phyloP scores from a whole-genome alignment of 2,797 vertebrate species.

The Anolis apletophallus region DNA sequence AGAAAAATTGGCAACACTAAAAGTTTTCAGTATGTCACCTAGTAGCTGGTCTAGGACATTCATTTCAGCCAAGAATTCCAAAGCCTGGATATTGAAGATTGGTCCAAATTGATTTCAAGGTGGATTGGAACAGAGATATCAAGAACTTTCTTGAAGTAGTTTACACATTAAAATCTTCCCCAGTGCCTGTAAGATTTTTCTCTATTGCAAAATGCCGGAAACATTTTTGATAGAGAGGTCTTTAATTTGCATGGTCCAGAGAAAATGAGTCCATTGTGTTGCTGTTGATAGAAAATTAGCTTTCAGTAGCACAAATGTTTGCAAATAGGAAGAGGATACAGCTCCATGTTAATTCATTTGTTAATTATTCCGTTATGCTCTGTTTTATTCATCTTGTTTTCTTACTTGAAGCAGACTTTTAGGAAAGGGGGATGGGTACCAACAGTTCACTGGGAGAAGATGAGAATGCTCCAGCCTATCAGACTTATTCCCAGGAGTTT shows the following conservation, averaged over 20 bases:
- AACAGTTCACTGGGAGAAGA: constrained; percentile 9
- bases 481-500: constrained; percentile 40
- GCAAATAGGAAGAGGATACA: constrained; percentile 21
- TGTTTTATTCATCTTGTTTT: constrained; percentile 29
- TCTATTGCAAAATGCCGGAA: neutral
- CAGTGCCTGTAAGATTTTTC: neutral
- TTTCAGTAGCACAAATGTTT: constrained; percentile 37
- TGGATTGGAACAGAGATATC: no score
- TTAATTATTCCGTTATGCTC: constrained; percentile 37
- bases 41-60: neutral
- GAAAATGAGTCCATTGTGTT: neutral
- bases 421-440: neutral
- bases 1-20: no score
- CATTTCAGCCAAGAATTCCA: neutral
- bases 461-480: constrained; percentile 33
- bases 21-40: no score
- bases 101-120: neutral
- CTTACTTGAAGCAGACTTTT: constrained; percentile 2
- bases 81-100: neutral
- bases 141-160: neutral
- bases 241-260: neutral
- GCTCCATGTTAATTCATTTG: constrained; percentile 28
- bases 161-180: neutral
- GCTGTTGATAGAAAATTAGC: constrained; percentile 24
- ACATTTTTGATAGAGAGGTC: neutral